A percentile compares a stretch with the other conserved stretches of the same genome.
phyloP scores from a whole-genome alignment of 2,113 vertebrate species.

The Felis catus region F.catus_Fca126_mat1.0 CM031428.1:65442001-65442500 shows the following conservation, averaged over 20 bases:
- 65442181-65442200: neutral
- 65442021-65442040: too few relatives aligned
- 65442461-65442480: neutral
- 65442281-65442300: neutral
- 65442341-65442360: neutral
- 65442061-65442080: too few relatives aligned
- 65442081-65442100: neutral
- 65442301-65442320: neutral
- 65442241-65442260: neutral
- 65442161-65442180: neutral
- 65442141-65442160: neutral
- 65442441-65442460: neutral
- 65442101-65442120: neutral
- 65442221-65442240: neutral
- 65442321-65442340: neutral
- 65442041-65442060: too few relatives aligned
- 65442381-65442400: neutral
- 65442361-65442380: neutral
- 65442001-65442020: too few relatives aligned
- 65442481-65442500: neutral
- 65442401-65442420: neutral
- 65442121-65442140: neutral
- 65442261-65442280: neutral
- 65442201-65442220: neutral
- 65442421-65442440: neutral